Evolutionary conservation across 2,797 vertebrate species (phyloP).

Genomic region (Falco cherrug): DNA sequence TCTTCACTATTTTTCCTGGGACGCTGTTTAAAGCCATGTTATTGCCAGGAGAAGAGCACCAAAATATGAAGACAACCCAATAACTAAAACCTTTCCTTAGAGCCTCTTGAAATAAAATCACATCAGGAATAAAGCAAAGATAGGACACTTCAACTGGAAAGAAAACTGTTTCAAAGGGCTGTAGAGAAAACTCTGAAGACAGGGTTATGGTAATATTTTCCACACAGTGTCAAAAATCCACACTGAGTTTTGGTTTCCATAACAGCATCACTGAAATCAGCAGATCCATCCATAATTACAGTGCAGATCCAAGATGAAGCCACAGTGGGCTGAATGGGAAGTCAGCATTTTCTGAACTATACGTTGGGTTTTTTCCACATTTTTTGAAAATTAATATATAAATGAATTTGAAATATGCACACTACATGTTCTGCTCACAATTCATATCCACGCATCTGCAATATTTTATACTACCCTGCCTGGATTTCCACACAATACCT

Average conservation of each 20-base stretch:
- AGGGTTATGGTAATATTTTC: neutral
- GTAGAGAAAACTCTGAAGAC: neutral
- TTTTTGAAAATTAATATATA: neutral
- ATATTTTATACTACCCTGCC: neutral
- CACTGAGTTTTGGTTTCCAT: neutral
- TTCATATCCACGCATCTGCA: neutral
- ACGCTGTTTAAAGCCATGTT: neutral
- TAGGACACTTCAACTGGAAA: neutral
- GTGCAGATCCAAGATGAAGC: neutral
- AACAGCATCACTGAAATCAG: neutral
- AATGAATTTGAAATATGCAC: neutral
- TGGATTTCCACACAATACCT: rapidly evolving
- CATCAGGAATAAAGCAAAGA: neutral
- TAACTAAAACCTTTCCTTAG: neutral
- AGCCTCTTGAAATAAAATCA: neutral
- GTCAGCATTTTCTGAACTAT: neutral
- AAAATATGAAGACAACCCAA: neutral
- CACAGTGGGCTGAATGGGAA: neutral
- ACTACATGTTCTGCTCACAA: neutral
- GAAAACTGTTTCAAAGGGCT: neutral
- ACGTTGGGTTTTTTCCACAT: rapidly evolving
- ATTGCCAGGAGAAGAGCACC: neutral
- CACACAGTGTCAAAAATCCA: neutral
- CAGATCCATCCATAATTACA: neutral
- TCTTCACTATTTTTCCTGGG: neutral